phyloP scores from a whole-genome alignment of 1,140 invertebrate species.

The Dendrolimus kikuchii region DNA sequence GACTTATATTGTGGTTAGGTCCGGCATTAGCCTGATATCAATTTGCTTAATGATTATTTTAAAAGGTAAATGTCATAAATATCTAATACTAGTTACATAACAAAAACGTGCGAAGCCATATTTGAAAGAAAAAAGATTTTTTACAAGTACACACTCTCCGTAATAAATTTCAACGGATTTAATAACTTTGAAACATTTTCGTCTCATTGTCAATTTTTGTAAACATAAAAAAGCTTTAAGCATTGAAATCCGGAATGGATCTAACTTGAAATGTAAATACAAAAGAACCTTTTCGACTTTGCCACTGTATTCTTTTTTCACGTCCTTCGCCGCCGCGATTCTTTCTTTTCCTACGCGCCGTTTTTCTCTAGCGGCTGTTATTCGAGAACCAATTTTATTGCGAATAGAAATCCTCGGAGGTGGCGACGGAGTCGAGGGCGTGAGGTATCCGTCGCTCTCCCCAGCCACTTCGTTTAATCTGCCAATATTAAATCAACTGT shows the following conservation, averaged over 20 bases:
- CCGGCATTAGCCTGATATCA: too few species aligned
- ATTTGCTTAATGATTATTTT: too few species aligned
- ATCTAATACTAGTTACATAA: too few species aligned
- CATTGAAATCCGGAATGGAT: slow-evolving; percentile 4
- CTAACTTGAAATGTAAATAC: slow-evolving; percentile 14
- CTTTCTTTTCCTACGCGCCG: slow-evolving; percentile 32
- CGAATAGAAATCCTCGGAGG: slow-evolving; percentile 30
- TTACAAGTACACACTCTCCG: slow-evolving; percentile 1
- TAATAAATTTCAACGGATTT: background rate
- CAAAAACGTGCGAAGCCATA: too few species aligned
- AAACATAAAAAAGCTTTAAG: slow-evolving; percentile 14
- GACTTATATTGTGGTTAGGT: too few species aligned
- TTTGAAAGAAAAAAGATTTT: background rate
- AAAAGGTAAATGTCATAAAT: too few species aligned
- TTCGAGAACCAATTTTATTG: slow-evolving; percentile 34
- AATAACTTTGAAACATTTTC: background rate
- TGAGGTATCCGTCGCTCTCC: slow-evolving; percentile 33
- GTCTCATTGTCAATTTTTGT: slow-evolving; percentile 5
- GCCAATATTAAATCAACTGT: slow-evolving; percentile 10
- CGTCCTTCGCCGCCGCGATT: slow-evolving; percentile 15
- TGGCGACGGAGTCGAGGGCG: slow-evolving; percentile 19
- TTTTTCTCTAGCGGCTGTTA: slow-evolving; percentile 31
- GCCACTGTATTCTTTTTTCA: slow-evolving; percentile 30
- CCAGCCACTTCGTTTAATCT: slow-evolving; percentile 42
- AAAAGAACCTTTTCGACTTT: slow-evolving; percentile 47